Conservation (phyloP, 2,113 vertebrate species). For the Barnardius zonarius region DNA sequence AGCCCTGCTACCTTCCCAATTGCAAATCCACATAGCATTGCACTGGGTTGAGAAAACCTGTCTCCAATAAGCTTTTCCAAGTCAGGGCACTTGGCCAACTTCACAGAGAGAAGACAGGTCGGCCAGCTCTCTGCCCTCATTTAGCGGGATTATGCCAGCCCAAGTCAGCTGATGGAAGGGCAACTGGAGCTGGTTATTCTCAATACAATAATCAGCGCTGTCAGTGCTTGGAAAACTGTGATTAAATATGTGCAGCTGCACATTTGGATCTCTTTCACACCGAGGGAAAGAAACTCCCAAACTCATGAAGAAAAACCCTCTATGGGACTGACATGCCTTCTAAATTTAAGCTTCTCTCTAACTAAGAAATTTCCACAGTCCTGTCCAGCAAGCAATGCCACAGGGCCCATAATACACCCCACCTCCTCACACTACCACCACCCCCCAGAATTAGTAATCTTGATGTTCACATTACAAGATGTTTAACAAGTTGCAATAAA, state of each 20-base stretch:
- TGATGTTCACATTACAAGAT: not conserved
- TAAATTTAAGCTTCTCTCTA: not conserved
- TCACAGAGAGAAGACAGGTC: not conserved
- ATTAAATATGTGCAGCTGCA: conserved; percentile 15
- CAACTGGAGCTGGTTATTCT: not conserved
- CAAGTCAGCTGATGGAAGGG: not conserved
- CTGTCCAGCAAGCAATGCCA: not conserved
- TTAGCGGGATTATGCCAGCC: not conserved
- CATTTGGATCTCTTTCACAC: not conserved
- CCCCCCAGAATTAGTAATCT: not conserved
- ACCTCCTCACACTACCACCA: not conserved
- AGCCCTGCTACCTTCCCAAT: not conserved
- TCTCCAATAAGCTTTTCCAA: not conserved
- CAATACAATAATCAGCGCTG: not conserved
- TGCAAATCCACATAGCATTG: not conserved
- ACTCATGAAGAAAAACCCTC: not conserved
- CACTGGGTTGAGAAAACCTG: not conserved
- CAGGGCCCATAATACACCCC: not conserved
- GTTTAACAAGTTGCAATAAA: not conserved
- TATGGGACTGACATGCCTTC: not conserved
- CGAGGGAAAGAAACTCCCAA: not conserved
- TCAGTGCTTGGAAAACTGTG: not conserved
- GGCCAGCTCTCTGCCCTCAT: not conserved
- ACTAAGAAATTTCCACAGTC: not conserved
- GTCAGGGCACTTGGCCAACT: not conserved